Evolutionary conservation across 1,140 invertebrate genomes (phyloP).

Genomic region (Elysia chlorotica): DNA sequence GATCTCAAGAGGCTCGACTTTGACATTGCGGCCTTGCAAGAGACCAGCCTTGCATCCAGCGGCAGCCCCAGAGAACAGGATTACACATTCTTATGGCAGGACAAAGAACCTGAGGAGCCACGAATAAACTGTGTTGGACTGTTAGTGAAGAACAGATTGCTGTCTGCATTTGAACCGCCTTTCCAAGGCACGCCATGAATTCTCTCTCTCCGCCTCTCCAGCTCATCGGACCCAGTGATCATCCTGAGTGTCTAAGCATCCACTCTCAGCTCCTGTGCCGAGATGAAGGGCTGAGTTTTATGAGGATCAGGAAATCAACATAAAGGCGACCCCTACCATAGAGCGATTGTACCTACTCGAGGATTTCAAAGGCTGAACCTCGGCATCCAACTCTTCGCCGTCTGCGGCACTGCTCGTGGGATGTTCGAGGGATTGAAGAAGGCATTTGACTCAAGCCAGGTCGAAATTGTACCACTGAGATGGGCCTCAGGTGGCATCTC

Average conservation of each 20-base stretch:
- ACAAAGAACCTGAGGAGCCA: no score
- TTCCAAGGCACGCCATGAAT: no score
- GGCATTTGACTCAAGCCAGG: slow-evolving; percentile 27
- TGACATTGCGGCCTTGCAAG: no score
- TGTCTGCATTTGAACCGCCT: no score
- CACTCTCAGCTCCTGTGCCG: slow-evolving; percentile 1
- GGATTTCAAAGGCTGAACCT: slow-evolving; percentile 33
- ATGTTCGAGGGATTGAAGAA: slow-evolving; percentile 25
- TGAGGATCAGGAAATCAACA: neutral
- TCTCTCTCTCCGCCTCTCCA: no score
- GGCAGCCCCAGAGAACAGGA: no score
- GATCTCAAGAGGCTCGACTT: no score
- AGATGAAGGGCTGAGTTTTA: slow-evolving; percentile 26
- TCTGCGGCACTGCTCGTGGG: slow-evolving; percentile 19
- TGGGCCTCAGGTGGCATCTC: neutral
- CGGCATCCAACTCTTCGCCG: slow-evolving; percentile 7
- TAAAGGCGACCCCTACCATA: neutral
- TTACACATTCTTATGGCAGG: no score
- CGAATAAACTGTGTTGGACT: no score
- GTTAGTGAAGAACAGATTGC: no score
- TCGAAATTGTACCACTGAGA: slow-evolving; percentile 21
- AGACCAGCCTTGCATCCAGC: no score
- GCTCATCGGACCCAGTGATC: no score
- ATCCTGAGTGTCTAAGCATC: slow-evolving; percentile 24
- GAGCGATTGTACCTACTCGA: slow-evolving; percentile 20